A percentile compares a stretch with the other conserved stretches of the same genome.
Conservation (phyloP, 2,888 invertebrate species). For the Aleiodes testaceus region DNA sequence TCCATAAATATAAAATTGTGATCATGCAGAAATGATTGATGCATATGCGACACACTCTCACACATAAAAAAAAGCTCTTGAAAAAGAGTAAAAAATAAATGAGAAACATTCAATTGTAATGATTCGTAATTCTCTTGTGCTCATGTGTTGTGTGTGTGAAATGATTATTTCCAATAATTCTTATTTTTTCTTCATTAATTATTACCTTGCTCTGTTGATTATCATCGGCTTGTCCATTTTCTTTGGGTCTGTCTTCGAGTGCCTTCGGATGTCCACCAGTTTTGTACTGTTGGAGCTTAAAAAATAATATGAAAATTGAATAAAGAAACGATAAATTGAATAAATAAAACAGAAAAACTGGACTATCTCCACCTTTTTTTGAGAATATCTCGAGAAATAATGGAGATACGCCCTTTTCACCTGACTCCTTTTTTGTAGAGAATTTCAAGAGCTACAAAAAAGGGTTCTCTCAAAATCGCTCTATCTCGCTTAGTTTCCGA, state of each 20-base stretch:
- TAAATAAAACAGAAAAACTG: no score
- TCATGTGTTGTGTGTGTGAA: slow-evolving; percentile 28
- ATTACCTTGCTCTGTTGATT: slow-evolving; percentile 76
- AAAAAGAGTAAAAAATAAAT: not conserved
- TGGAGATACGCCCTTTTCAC: no score
- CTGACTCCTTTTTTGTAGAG: no score
- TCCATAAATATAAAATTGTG: not conserved
- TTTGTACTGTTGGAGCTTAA: slow-evolving; percentile 89
- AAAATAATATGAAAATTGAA: slow-evolving; percentile 44
- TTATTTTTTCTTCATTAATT: slow-evolving; percentile 10
- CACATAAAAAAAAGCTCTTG: slow-evolving; percentile 9
- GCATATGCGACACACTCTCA: slow-evolving; percentile 30
- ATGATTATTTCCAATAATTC: not conserved
- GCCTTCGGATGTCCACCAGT: slow-evolving; percentile 78
- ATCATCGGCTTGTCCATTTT: slow-evolving; percentile 84
- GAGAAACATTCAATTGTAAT: slow-evolving; percentile 2
- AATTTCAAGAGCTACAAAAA: no score
- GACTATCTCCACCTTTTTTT: no score
- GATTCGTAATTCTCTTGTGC: slow-evolving; percentile 22
- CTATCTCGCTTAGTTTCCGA: no score
- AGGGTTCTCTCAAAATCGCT: no score
- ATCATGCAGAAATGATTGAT: slow-evolving; percentile 32
- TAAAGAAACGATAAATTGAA: no score
- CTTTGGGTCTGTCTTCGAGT: slow-evolving; percentile 82
- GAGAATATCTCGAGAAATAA: no score